Percentiles rank a stretch among this genome's conserved stretches.
Evolutionary conservation across 2,888 invertebrate species (phyloP).

Genomic region (Drosophila subsilvestris): DNA sequence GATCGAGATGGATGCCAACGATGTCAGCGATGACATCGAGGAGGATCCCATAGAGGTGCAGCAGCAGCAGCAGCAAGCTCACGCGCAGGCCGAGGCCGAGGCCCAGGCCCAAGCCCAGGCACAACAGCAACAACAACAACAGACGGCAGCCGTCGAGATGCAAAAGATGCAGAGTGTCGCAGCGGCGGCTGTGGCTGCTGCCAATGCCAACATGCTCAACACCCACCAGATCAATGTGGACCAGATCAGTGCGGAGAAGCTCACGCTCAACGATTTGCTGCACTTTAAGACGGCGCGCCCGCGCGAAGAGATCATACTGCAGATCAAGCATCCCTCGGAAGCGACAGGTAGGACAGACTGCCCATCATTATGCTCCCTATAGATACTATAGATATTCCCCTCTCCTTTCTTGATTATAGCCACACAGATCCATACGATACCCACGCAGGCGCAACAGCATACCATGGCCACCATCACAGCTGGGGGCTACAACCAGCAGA

Average conservation of each 20-base stretch:
- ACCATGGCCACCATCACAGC: conserved; percentile 81
- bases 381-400: not conserved
- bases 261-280: conserved; percentile 82
- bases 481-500: conserved; percentile 82
- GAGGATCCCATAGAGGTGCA: conserved; percentile 71
- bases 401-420: conserved; percentile 45
- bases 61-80: conserved; percentile 53
- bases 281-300: conserved; percentile 82
- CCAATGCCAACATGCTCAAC: conserved; percentile 69
- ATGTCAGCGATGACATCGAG: conserved; percentile 65
- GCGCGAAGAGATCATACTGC: conserved; percentile 82
- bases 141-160: conserved; percentile 59
- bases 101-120: conserved; percentile 51
- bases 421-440: conserved; percentile 80
- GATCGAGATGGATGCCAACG: conserved; percentile 78
- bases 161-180: conserved; percentile 67
- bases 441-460: conserved; percentile 77
- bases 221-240: conserved; percentile 81
- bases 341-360: conserved; percentile 61
- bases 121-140: conserved; percentile 55
- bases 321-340: conserved; percentile 82
- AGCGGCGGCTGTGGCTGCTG: conserved; percentile 58
- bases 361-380: not conserved
- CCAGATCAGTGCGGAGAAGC: conserved; percentile 82
- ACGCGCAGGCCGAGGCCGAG: conserved; percentile 47